Conservation (phyloP, 2,888 invertebrate species). For the Pristionchus fissidentatus region DNA sequence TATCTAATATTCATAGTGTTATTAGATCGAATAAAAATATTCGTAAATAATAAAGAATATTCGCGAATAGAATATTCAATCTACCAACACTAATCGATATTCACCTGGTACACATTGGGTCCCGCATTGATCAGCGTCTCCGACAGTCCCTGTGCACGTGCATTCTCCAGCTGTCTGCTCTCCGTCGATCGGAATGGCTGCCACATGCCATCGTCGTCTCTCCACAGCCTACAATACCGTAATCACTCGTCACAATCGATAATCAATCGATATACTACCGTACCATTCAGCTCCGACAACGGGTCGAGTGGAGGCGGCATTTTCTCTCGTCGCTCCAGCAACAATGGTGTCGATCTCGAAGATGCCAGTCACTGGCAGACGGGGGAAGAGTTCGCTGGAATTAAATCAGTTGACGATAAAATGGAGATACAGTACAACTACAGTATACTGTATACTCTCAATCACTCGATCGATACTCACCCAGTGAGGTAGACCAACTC, state of each 20-base stretch:
- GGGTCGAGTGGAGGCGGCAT: background rate
- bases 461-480: constrained; percentile 65
- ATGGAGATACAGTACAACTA: background rate
- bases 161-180: constrained; percentile 52
- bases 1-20: background rate
- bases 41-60: too few species aligned
- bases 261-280: background rate
- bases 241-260: background rate
- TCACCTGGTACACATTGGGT: background rate
- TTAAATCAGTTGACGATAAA: background rate
- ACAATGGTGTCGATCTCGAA: constrained; percentile 90
- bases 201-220: constrained; percentile 54
- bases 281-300: constrained; percentile 3
- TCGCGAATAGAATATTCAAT: too few species aligned
- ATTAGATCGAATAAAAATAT: too few species aligned
- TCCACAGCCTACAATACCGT: constrained; percentile 55
- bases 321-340: background rate
- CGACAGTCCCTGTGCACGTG: constrained; percentile 34
- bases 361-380: constrained; percentile 92
- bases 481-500: constrained; percentile 97
- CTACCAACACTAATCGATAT: background rate
- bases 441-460: background rate
- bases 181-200: constrained; percentile 52
- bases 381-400: constrained; percentile 90
- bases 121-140: background rate